Percentiles rank a stretch among this genome's conserved stretches.
phyloP scores from a whole-genome alignment of 64 coral and sea anemone genomes.

The Trachythela sp. region DNA sequence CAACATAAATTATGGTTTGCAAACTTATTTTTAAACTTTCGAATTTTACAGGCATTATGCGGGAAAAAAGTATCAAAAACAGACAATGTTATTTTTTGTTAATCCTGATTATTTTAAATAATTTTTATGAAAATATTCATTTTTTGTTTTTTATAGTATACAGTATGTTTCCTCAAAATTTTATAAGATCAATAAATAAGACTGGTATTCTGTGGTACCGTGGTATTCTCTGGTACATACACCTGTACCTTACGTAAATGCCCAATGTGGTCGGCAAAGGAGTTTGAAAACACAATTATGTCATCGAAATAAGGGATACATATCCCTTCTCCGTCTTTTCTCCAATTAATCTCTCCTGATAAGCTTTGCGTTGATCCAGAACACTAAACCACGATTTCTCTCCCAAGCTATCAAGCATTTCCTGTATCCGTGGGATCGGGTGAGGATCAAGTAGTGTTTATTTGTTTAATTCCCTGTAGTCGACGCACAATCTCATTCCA shows the following conservation, averaged over 20 bases:
- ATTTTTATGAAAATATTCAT: too few species aligned
- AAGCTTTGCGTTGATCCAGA: not conserved
- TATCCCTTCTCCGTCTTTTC: not conserved
- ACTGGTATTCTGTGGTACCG: too few species aligned
- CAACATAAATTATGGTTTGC: too few species aligned
- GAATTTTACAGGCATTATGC: too few species aligned
- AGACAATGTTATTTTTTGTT: too few species aligned
- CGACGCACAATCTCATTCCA: not conserved
- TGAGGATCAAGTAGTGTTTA: not conserved
- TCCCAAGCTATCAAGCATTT: not conserved
- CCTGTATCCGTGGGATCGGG: not conserved
- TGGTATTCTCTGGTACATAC: too few species aligned
- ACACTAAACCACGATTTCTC: slow-evolving; percentile 36
- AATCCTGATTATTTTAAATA: too few species aligned
- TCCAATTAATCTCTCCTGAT: not conserved
- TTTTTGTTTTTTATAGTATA: too few species aligned
- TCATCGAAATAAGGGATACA: not conserved
- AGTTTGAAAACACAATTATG: not conserved
- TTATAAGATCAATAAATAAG: too few species aligned
- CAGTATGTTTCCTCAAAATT: too few species aligned
- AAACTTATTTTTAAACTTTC: too few species aligned
- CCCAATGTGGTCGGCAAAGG: not conserved
- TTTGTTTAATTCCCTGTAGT: not conserved
- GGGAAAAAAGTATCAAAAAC: too few species aligned
- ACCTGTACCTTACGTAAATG: not conserved